Base-by-base conservation (phyloP, 1,140 invertebrate genomes). In the Drosophila saltans region DNA sequence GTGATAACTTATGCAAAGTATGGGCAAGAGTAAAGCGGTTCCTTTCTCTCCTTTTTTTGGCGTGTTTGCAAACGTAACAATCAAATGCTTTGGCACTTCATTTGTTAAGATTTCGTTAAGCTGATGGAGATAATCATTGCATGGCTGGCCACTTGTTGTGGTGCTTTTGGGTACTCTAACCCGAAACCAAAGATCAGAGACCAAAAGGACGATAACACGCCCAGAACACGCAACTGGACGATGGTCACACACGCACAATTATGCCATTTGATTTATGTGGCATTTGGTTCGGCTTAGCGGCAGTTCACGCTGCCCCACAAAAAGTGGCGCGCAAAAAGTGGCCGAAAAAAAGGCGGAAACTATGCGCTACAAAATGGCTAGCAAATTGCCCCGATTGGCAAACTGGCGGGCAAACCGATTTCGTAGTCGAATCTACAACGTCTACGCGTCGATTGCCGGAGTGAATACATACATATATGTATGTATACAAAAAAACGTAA, bases 241-340 rank as follows among this genome's bases (percentile, higher is more conserved):
- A 57, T 55, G 64, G 63, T 83, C 58, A 70, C 62, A 60, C 78
- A 69, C 68, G 75, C 83, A 88, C 76, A 88, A 86, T 88, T 83
- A 86, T 71, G 74, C 64, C 73, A 41, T 80, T 82, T 81, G 81
- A 89, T 89, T 88, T 88, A 88, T 69, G 45, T 26, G 64, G 66
- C 74, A 77, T 77, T 41, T 59, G 66, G 66, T 61, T 60, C 16
- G 43, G 28, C 43, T 57, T 59, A 59, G 64, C 61, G 66, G 16
- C 36, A 8, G 72, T 62, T 28, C 40, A 36, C 36, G 26, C 24
- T 52, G 7, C 58, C 36, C 30, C 65, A 33, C 59, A 6, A 57
- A 66, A 81, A 78, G 40, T 79, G 67, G 77, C 81, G 81, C 67
- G 66, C 21, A 8, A 78, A 80, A 83, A 36, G 33, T 63, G 62